phyloP scores from a whole-genome alignment of 1,140 invertebrate genomes.

The Saxidomus purpurata region DNA sequence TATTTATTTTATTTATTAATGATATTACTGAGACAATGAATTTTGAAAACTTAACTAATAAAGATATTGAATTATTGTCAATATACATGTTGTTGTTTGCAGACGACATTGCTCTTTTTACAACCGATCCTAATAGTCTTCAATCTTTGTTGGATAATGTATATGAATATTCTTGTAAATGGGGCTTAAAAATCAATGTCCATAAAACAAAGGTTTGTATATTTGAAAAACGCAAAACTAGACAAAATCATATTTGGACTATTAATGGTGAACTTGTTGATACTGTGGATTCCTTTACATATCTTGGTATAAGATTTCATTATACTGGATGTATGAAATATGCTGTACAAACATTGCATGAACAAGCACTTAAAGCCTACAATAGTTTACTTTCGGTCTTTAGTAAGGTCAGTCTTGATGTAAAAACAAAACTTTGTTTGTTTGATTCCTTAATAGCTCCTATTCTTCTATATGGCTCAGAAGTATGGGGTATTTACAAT shows the following conservation, averaged over 20 bases:
- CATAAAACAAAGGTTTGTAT: not conserved
- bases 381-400: not conserved
- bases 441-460: constrained; percentile 26
- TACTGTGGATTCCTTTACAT: constrained; percentile 15
- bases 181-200: not conserved
- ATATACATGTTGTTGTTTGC: too few relatives aligned
- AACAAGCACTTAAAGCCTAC: constrained; percentile 6
- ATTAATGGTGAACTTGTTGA: constrained; percentile 32
- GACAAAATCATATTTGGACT: not conserved
- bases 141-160: too few relatives aligned
- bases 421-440: constrained; percentile 1
- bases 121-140: too few relatives aligned
- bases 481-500: constrained; percentile 30
- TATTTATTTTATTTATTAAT: too few relatives aligned
- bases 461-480: constrained; percentile 11
- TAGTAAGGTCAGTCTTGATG: not conserved
- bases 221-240: not conserved
- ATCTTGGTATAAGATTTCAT: constrained; percentile 9
- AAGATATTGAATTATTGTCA: too few relatives aligned
- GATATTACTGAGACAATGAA: too few relatives aligned
- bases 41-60: too few relatives aligned
- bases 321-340: not conserved
- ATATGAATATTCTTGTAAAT: too few relatives aligned
- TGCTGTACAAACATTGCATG: not conserved
- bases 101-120: too few relatives aligned